phyloP scores from a whole-genome alignment of 2,797 vertebrate species.

The Lophius americanus region DNA sequence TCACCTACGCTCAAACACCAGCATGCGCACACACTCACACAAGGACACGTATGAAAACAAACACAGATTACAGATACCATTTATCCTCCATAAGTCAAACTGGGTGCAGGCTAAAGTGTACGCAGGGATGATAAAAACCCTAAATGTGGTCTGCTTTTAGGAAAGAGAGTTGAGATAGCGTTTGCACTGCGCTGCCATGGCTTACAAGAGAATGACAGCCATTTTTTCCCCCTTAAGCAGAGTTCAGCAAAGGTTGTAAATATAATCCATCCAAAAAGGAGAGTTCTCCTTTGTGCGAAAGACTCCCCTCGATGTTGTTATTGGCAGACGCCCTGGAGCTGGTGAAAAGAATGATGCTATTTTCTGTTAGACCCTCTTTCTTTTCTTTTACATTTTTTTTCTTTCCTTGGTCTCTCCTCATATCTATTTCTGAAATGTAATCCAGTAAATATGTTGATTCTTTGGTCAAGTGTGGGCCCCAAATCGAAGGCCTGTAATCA shows the following conservation, averaged over 20 bases:
- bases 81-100: slow-evolving; percentile 63
- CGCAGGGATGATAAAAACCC: slow-evolving; percentile 37
- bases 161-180: slow-evolving; percentile 51
- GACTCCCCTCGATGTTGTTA: slow-evolving; percentile 73
- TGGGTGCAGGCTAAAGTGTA: slow-evolving; percentile 33
- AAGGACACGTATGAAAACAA: slow-evolving; percentile 55
- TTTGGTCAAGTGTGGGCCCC: slow-evolving; percentile 70
- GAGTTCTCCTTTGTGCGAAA: slow-evolving; percentile 56
- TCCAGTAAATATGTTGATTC: slow-evolving; percentile 72
- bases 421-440: slow-evolving; percentile 74
- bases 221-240: slow-evolving; percentile 36
- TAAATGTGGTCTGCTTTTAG: slow-evolving; percentile 48
- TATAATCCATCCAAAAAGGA: slow-evolving; percentile 65
- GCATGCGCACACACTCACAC: neutral
- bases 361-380: slow-evolving; percentile 63
- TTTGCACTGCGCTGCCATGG: slow-evolving; percentile 37
- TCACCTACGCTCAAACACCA: slow-evolving; percentile 57
- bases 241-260: slow-evolving; percentile 71
- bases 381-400: slow-evolving; percentile 21
- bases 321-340: slow-evolving; percentile 64
- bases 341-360: slow-evolving; percentile 73
- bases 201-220: slow-evolving; percentile 50
- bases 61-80: slow-evolving; percentile 63
- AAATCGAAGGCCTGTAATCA: slow-evolving; percentile 79
- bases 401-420: slow-evolving; percentile 38